A percentile compares a stretch with the other conserved stretches of the same genome.
phyloP scores from a whole-genome alignment of 1,140 invertebrate genomes.

The Nebria ingens region DNA sequence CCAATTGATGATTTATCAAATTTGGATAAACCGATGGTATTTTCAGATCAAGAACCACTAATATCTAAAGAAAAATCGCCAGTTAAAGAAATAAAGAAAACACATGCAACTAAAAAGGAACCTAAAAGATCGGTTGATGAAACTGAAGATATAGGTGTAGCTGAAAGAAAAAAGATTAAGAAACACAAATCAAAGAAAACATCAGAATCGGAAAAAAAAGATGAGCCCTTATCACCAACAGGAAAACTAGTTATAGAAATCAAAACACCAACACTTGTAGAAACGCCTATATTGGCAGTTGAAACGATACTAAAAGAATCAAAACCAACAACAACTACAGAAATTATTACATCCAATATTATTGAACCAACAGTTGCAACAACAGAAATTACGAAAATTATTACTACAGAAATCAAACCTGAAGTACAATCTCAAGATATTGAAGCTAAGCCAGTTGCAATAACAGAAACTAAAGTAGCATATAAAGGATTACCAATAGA shows the following conservation, averaged over 20 bases:
- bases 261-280: neutral
- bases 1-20: constrained; percentile 38
- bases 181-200: neutral
- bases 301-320: neutral
- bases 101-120: too few species aligned
- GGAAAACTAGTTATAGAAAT: neutral
- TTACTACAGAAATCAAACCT: neutral
- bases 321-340: constrained; percentile 26
- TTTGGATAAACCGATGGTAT: constrained; percentile 39
- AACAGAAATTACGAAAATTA: neutral
- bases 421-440: neutral
- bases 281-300: neutral
- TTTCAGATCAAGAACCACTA: constrained; percentile 23
- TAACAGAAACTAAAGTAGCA: constrained; percentile 16
- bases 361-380: neutral
- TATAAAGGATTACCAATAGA: constrained; percentile 33
- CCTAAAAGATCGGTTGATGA: constrained; percentile 13
- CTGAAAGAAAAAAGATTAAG: neutral
- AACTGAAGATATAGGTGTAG: neutral
- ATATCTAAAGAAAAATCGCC: neutral
- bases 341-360: too few species aligned
- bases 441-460: neutral
- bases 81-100: constrained; percentile 8
- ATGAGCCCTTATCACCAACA: neutral
- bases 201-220: neutral